A percentile compares a stretch with the other conserved stretches of the same genome.
Evolutionary conservation across 2,797 vertebrate genomes (phyloP).

Genomic region (Sparus aurata): DNA sequence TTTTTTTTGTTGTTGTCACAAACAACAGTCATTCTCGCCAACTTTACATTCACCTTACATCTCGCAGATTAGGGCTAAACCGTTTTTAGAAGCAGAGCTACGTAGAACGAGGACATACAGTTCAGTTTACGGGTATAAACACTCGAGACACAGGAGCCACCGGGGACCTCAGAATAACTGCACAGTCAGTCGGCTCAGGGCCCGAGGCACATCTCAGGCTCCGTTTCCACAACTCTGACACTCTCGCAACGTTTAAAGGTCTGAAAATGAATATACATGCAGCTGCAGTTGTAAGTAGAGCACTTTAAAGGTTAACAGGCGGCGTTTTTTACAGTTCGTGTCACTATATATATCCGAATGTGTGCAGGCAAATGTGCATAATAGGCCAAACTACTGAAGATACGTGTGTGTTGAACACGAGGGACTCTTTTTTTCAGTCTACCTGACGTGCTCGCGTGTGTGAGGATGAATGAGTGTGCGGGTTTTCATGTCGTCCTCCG

Average conservation of each 20-base stretch:
- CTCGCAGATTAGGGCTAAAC: background rate
- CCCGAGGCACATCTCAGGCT: constrained; percentile 21
- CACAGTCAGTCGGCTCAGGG: constrained; percentile 7
- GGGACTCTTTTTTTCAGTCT: constrained; percentile 15
- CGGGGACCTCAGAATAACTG: constrained; percentile 10
- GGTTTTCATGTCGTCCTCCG: constrained; percentile 37
- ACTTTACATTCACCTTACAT: background rate
- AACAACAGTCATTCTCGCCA: background rate
- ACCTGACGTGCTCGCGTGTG: constrained; percentile 40
- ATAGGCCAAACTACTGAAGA: constrained; percentile 28
- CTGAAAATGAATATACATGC: constrained; percentile 64
- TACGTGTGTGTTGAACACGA: constrained; percentile 10
- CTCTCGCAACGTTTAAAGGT: constrained; percentile 53
- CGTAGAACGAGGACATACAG: constrained; percentile 12
- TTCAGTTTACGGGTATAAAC: background rate
- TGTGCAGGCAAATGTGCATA: constrained; percentile 33
- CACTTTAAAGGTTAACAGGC: constrained; percentile 47
- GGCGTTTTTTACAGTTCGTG: constrained; percentile 30
- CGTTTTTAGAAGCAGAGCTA: background rate
- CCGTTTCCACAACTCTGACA: constrained; percentile 19
- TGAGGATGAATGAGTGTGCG: constrained; percentile 30
- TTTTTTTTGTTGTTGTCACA: too few relatives aligned
- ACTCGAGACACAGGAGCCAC: constrained; percentile 1
- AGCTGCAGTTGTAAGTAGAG: constrained; percentile 26
- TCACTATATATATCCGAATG: background rate